Base-by-base conservation (phyloP, 2,888 invertebrate species). In the Anaspis maculata region DNA sequence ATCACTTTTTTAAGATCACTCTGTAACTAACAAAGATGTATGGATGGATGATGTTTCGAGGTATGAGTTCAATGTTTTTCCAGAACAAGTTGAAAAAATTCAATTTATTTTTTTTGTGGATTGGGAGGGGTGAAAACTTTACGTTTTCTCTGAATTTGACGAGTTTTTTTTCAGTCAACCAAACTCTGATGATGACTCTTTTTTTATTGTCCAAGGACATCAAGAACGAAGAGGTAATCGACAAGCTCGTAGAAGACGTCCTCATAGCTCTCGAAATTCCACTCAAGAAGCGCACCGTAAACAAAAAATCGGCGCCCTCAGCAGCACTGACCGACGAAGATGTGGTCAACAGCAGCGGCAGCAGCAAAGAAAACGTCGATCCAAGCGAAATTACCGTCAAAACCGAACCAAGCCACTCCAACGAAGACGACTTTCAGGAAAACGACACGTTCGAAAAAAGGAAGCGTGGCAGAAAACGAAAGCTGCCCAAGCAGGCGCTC, bases 171-270 rank as follows among this genome's bases (percentile, higher is more conserved):
- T n/a, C n/a, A n/a, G n/a, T n/a, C n/a, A n/a, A n/a, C n/a, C n/a
- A n/a, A n/a, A n/a, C n/a, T n/a, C n/a, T n/a, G n/a, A n/a, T n/a
- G n/a, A n/a, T n/a, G n/a, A n/a, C n/a, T n/a, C n/a, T n/a, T n/a
- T n/a, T n/a, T n/a, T n/a, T n/a, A n/a, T n/a, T n/a, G n/a, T n/a
- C 14, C 4, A 24, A 37, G 23, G 44, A 48, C 16, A 49, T 42
- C 14, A 57, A 57, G 34, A 57, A 50, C 22, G 61, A 61, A 37
- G 56, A 59, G 21, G 52, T 51, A 12, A 53, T 65, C 15, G 57
- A 61, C 19, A 60, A 62, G 44, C 39, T 66, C 24, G 61, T 64
- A 30, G 60, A 64, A 41, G 60, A 62, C 39, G 62, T 64, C 3
- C 39, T 66, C 15, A 57, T 54, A 27, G 61, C 59, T 9, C 49